Evolutionary conservation across 2,888 invertebrate genomes (phyloP).

Genomic region (Epistrophe eligans): DNA sequence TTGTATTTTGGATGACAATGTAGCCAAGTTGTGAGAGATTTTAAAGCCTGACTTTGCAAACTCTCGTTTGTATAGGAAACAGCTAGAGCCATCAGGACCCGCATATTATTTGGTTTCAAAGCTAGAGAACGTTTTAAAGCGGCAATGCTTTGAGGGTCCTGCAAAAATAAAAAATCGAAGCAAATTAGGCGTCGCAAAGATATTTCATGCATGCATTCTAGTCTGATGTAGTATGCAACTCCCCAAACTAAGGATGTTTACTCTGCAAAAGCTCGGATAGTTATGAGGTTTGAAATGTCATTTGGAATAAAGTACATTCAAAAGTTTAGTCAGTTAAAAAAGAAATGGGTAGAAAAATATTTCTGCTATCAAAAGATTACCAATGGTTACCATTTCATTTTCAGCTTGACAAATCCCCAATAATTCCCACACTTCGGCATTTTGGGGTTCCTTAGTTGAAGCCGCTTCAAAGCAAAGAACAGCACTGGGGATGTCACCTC

Average conservation of each 20-base stretch:
- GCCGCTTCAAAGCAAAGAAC: conserved; percentile 98
- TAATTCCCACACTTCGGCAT: conserved; percentile 93
- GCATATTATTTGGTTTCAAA: conserved; percentile 91
- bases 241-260: too few relatives aligned
- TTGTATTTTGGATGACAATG: conserved; percentile 92
- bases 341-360: too few relatives aligned
- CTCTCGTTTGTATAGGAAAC: conserved; percentile 99
- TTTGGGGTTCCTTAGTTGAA: conserved; percentile 91
- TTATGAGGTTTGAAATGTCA: too few relatives aligned
- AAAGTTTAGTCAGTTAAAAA: too few relatives aligned
- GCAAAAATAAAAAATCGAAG: not conserved
- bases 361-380: not conserved
- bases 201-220: too few relatives aligned
- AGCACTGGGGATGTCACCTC: conserved; percentile 97
- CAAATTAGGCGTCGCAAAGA: not conserved
- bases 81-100: conserved; percentile 95
- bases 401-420: conserved; percentile 97
- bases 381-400: conserved; percentile 90
- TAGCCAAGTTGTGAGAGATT: conserved; percentile 91
- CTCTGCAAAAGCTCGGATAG: too few relatives aligned
- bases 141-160: conserved; percentile 95
- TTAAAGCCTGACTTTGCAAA: conserved; percentile 94
- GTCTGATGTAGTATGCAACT: too few relatives aligned
- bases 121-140: conserved; percentile 94
- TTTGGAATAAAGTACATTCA: not conserved